Base-by-base conservation (phyloP, 2,888 invertebrate genomes). In the Neocrepidodera transversa region DNA sequence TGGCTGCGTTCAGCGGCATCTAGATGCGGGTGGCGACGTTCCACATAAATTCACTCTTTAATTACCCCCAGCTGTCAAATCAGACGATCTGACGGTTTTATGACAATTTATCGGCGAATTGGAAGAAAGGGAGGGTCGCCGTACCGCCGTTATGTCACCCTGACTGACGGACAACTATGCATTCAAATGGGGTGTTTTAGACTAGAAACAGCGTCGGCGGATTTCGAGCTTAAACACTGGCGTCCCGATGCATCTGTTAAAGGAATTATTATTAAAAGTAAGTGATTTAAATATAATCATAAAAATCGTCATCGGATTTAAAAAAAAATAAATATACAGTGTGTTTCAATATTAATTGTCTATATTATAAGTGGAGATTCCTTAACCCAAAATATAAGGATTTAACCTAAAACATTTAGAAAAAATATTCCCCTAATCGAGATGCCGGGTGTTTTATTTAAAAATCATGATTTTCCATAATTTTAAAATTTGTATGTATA, bases 101-200 rank as follows among this genome's bases (percentile, higher is more conserved):
- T 87, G 87, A 86, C 82, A 81, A 83, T 83, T 83, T 83, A 83
- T 80, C 76, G 79, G 77, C 80, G 78, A 83, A 82, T 83, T 83
- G 83, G 83, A 83, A 82, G 67, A 69, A 68, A 68, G 65, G 83
- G 84, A 82, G 83, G 84, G 74, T 69, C 69, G 69, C 67, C 69
- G 70, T 64, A 62, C 63, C 66, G 77, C 79, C 74, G 78, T 79
- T 79, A 85, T 84, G 85, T 82, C 84, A 83, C 82, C 83, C 82
- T 85, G 86, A 86, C 84, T 87, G 87, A 87, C 86, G 83, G 86
- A 86, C 86, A 84, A 84, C 85, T 83, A 86, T 87, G 87, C 87
- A 87, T 87, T 87, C 87, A 86, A 87, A 87, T 87, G 80, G 86
- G 83, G 85, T 86, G 85, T 85, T 87, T 87, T 85, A 82, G 54